Evolutionary conservation across 2,797 vertebrate species (phyloP), one percentile per base, ranked within the genome.

Genomic region (Brachymystax lenok): DNA sequence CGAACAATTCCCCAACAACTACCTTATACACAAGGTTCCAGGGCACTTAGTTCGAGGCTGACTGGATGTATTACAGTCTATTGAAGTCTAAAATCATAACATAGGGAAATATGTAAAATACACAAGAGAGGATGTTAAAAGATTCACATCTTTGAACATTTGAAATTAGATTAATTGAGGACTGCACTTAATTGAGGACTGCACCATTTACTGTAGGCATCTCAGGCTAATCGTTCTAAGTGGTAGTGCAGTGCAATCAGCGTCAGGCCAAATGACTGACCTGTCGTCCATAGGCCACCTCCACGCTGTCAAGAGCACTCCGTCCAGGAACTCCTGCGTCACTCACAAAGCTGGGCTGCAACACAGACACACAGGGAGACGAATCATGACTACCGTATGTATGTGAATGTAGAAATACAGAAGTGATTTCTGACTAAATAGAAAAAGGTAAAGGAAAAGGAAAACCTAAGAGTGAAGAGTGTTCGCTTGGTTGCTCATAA

Each of bases 261-360:
- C n/a, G 16, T 21, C 56, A 5, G n/a, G n/a, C 24, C 12, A 69
- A 40, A 19, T 17, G 4, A 51, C 69, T 50, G 1, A 99, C 98
- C 95, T 99, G 98, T 76, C 96, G 94, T 63, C 97, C 97, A 0
- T 99, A 99, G 0, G 96, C 96, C 94, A 99, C 97, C 92, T 99
- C 98, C 81, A 97, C 92, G 0, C 88, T 98, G 91, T 99, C 97
- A 91, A 99, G 84, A 3, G 97, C 94, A 76, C 98, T 99, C 86
- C 98, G 95, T 40, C 97, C 97, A 16, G 96, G 96, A 69, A 94
- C 94, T 0, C 95, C 93, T 64, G 92, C 90, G 21, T 98, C 97
- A 21, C 95, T 95, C 73, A 94, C 81, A 3, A 97, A 98, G 92
- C 96, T 98, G 0, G 96, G 97, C 98, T 99, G 85, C 59, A 85